phyloP scores from a whole-genome alignment of 1,140 invertebrate genomes.

The Drosophila erecta region DNA sequence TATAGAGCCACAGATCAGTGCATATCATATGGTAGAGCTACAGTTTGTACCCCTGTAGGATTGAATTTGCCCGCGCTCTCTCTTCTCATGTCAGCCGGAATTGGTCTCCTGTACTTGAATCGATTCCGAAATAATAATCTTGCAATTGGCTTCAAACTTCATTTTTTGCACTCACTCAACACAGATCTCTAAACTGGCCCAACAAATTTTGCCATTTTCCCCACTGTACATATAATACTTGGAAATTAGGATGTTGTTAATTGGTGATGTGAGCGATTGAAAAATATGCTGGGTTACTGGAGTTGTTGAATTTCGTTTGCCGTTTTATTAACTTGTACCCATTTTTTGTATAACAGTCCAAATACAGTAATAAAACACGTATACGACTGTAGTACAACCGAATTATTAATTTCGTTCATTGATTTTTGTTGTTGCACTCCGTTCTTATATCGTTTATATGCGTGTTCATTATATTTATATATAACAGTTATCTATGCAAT shows the following conservation, averaged over 20 bases:
- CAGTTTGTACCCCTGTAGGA: conserved; percentile 32
- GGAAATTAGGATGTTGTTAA: conserved; percentile 32
- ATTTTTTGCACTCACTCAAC: conserved; percentile 26
- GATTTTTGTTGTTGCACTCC: not conserved
- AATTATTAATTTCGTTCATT: not conserved
- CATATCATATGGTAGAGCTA: conserved; percentile 49
- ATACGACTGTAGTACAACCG: not conserved
- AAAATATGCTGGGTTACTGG: conserved; percentile 24
- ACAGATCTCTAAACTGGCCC: conserved; percentile 7
- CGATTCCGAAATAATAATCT: conserved; percentile 11
- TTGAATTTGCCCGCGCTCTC: conserved; percentile 9
- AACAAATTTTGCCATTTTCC: conserved; percentile 2
- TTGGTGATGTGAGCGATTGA: conserved; percentile 15
- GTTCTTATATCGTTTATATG: not conserved
- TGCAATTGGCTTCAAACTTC: conserved; percentile 30
- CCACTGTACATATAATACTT: conserved; percentile 28
- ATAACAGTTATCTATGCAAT: not conserved
- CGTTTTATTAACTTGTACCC: not conserved
- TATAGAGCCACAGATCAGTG: conserved; percentile 41
- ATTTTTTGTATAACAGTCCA: not conserved
- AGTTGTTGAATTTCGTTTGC: conserved; percentile 7
- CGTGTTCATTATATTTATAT: conserved; percentile 1
- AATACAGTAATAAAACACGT: not conserved
- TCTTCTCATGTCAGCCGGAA: conserved; percentile 23
- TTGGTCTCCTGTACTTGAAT: conserved; percentile 6